These are phyloP conservation scores for Mohoua ochrocephala DNA, from an alignment of 2,113 vertebrate species.

Conservation along the genomic window DNA sequence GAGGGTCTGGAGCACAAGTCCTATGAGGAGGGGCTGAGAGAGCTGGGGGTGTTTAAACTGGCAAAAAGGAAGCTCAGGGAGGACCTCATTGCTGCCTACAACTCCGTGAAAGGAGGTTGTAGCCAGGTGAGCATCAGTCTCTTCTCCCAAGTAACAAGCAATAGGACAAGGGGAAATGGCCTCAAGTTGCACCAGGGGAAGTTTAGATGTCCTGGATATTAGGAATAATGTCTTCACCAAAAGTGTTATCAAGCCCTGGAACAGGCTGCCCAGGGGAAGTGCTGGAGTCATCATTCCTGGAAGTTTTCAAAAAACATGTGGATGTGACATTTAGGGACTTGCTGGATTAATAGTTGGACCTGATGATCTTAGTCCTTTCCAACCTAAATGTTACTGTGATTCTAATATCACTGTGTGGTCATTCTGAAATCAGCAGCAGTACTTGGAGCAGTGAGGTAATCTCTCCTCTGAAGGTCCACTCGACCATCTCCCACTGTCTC, in stretches of 20 bases:
- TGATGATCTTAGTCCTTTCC: background rate
- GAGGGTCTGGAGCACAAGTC: background rate
- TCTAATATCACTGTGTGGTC: background rate
- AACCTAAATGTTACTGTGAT: background rate
- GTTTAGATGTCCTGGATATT: background rate
- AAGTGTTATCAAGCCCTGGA: background rate
- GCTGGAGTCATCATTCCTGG: background rate
- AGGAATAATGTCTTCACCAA: background rate
- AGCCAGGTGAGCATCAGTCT: background rate
- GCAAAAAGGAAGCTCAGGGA: background rate
- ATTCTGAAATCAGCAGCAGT: background rate
- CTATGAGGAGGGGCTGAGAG: background rate
- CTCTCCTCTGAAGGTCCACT: background rate
- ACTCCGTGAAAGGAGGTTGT: background rate
- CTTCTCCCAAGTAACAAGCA: background rate
- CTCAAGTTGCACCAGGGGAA: background rate
- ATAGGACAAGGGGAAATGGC: background rate
- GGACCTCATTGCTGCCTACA: background rate
- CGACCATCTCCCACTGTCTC: background rate
- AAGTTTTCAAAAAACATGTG: background rate
- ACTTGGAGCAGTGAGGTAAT: background rate
- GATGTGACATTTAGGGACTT: background rate
- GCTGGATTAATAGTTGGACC: background rate
- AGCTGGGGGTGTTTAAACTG: background rate
- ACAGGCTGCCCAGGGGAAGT: background rate